phyloP scores from a whole-genome alignment of 2,888 invertebrate genomes.

The Alentia gelatinosa region DNA sequence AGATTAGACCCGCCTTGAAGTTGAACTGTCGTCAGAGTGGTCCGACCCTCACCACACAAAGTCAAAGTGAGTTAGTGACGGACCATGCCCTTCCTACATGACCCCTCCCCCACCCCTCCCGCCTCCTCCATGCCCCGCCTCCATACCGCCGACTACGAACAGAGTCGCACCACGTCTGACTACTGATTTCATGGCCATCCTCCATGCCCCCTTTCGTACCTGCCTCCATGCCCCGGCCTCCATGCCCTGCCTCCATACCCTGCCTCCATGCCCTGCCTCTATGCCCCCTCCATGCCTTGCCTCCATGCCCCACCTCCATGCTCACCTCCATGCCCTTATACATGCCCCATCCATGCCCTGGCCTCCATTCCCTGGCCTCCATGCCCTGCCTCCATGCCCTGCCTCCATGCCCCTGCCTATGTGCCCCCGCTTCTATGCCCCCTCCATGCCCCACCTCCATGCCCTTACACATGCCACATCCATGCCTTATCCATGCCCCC shows the following conservation, averaged over 20 bases:
- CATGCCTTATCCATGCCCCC: neutral
- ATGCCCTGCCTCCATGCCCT: neutral
- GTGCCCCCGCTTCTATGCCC: neutral
- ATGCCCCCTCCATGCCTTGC: too few relatives aligned
- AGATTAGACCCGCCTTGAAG: neutral
- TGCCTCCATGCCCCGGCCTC: neutral
- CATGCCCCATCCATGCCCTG: neutral
- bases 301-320: too few relatives aligned
- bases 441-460: neutral
- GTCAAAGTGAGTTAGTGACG: neutral
- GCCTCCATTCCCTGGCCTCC: neutral
- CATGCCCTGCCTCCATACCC: too few relatives aligned
- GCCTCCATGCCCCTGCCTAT: neutral
- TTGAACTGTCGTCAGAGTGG: neutral
- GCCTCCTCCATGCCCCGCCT: too few relatives aligned
- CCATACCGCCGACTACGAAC: too few relatives aligned
- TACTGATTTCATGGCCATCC: too few relatives aligned
- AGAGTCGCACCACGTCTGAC: too few relatives aligned
- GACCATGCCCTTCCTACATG: neutral
- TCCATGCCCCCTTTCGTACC: too few relatives aligned
- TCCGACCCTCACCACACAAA: too few relatives aligned
- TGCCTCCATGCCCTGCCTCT: too few relatives aligned
- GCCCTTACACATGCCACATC: neutral
- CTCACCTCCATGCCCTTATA: too few relatives aligned
- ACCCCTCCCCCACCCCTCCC: neutral